Evolutionary conservation across 2,888 invertebrate species (phyloP), one percentile per base, ranked within the genome.

Genomic region (Conops quadrifasciatus): DNA sequence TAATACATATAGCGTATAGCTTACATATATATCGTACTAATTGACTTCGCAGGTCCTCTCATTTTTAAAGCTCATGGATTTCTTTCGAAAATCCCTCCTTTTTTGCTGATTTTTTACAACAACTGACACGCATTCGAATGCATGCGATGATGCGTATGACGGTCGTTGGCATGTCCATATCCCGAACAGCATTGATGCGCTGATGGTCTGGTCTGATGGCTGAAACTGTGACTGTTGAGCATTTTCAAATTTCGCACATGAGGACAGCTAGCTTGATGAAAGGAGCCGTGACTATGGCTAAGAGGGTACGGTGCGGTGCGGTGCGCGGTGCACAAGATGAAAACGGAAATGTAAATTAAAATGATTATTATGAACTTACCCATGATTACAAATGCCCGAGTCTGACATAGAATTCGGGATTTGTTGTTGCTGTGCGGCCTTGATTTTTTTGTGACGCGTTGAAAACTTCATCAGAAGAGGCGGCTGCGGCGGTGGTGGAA

Each of bases 181-280:
- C 79, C 84, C 19, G 82, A 78, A 78, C 86, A 86, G 73, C 86
- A 86, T 71, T 84, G 85, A 75, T 86, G 85, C n/a, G 80, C 72
- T 24, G 80, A 73, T 2, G 79, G 74, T 36, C 75, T 76, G 11
- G 82, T 82, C 1, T 78, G 74, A 72, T 84, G 83, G 72, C 78
- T 81, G 73, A 85, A 86, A 76, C 85, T 85, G 75, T 86, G 86
- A 75, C 85, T 86, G 72, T 80, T 82, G 64, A 80, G 75, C 74
- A 85, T 75, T 80, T 84, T 83, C 0, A 80, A 77, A 30, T 83
- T 80, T 66, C 80, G 80, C 43, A 77, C 71, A 69, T 80, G 60
- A 71, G 82, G 76, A 45, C 75, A 75, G 45, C 75, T 66, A 0
- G 74, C 75, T 71, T 75, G 75, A 30, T 59, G 43, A 26, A 45